A percentile compares a stretch with the other conserved stretches of the same genome.
phyloP scores from a whole-genome alignment of 2,888 invertebrate genomes.

The Harpalus rufipes region DNA sequence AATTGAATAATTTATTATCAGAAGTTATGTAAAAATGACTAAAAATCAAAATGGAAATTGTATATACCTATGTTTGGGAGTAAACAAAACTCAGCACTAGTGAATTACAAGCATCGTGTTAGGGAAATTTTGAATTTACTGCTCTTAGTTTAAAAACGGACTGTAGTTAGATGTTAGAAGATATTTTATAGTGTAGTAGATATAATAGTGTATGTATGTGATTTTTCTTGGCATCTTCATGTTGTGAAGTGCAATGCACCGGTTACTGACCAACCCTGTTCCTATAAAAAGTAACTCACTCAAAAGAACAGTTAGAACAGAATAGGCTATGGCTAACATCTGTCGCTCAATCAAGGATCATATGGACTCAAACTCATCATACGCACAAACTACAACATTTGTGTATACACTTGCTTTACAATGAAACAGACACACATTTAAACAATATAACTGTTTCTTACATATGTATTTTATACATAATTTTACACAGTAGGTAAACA shows the following conservation, averaged over 20 bases:
- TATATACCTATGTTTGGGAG: too few relatives aligned
- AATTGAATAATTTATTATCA: too few relatives aligned
- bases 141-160: too few relatives aligned
- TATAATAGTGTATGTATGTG: not conserved
- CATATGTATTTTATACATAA: too few relatives aligned
- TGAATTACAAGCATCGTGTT: too few relatives aligned
- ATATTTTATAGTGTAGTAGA: not conserved
- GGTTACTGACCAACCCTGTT: slow-evolving; percentile 57
- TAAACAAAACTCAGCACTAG: too few relatives aligned
- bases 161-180: not conserved
- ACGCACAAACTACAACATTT: not conserved
- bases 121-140: too few relatives aligned
- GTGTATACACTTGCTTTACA: not conserved
- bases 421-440: too few relatives aligned
- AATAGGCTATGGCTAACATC: slow-evolving; percentile 60
- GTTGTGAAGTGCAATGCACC: slow-evolving; percentile 56
- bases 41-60: too few relatives aligned
- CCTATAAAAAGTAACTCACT: slow-evolving; percentile 62
- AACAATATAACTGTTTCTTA: too few relatives aligned
- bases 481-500: too few relatives aligned
- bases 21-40: too few relatives aligned
- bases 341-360: slow-evolving; percentile 48
- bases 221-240: slow-evolving; percentile 46
- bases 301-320: slow-evolving; percentile 59
- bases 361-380: not conserved